Conservation (phyloP, 2,888 invertebrate species). For the Strigamia crassipes region DNA sequence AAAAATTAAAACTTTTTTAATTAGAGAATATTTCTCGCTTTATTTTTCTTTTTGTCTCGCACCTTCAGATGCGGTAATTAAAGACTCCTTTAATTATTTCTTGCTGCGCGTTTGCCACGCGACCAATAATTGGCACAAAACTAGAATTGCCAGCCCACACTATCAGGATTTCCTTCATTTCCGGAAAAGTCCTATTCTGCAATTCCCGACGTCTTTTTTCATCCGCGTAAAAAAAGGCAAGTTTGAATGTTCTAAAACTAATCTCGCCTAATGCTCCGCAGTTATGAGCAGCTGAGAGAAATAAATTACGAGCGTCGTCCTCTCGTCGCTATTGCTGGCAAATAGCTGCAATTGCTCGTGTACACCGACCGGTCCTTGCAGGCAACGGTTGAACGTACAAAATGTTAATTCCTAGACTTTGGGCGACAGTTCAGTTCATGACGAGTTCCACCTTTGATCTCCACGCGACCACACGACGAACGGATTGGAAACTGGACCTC, state of each 20-base stretch:
- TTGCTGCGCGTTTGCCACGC: not conserved
- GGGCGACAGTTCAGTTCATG: constrained; percentile 15
- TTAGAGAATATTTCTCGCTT: not conserved
- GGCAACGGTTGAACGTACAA: not conserved
- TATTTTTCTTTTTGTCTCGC: not conserved
- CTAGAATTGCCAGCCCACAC: not conserved
- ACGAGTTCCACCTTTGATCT: constrained; percentile 9
- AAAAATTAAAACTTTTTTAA: not conserved
- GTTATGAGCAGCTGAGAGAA: not conserved
- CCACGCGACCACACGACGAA: not conserved
- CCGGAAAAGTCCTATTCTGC: not conserved
- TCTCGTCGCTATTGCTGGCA: not conserved
- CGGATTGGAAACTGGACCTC: not conserved
- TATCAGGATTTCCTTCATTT: constrained; percentile 14
- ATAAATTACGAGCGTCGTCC: not conserved
- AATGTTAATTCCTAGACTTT: constrained; percentile 2
- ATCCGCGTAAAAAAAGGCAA: not conserved
- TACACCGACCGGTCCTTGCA: not conserved
- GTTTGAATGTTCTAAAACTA: not conserved
- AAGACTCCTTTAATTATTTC: not conserved
- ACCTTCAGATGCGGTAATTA: not conserved
- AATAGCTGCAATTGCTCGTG: not conserved
- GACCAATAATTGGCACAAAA: not conserved
- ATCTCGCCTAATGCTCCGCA: constrained; percentile 7
- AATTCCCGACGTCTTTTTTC: not conserved